Conservation (phyloP, 2,888 invertebrate species). For the Tridacna crocea region DNA sequence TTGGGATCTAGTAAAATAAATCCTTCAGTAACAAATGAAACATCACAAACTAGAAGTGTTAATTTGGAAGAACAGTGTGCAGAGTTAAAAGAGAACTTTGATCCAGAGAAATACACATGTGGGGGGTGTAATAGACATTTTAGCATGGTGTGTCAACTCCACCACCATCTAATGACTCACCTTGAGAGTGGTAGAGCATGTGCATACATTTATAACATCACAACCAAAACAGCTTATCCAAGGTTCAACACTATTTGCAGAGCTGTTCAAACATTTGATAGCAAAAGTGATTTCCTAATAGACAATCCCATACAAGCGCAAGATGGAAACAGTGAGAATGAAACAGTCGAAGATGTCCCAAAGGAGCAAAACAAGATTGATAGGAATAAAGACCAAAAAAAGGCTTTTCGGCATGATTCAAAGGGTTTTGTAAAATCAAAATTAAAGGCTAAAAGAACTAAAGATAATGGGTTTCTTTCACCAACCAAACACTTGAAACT, state of each 20-base stretch:
- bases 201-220: constrained; percentile 29
- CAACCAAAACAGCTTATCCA: constrained; percentile 35
- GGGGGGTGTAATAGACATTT: constrained; percentile 35
- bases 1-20: too few relatives aligned
- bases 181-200: constrained; percentile 15
- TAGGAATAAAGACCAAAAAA: neutral
- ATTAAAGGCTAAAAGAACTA: neutral
- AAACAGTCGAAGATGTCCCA: neutral
- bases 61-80: neutral
- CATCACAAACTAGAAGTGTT: neutral
- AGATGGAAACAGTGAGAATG: neutral
- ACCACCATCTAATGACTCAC: constrained; percentile 37
- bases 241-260: constrained; percentile 25
- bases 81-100: neutral
- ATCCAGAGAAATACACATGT: constrained; percentile 27
- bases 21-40: too few relatives aligned
- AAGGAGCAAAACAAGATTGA: neutral
- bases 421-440: neutral
- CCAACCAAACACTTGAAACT: too few relatives aligned
- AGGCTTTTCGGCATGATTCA: too few relatives aligned
- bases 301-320: neutral
- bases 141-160: constrained; percentile 38
- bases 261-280: constrained; percentile 32
- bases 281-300: neutral
- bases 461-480: neutral